phyloP scores from a whole-genome alignment of 2,113 vertebrate species.

The Varanus komodoensis region DNA sequence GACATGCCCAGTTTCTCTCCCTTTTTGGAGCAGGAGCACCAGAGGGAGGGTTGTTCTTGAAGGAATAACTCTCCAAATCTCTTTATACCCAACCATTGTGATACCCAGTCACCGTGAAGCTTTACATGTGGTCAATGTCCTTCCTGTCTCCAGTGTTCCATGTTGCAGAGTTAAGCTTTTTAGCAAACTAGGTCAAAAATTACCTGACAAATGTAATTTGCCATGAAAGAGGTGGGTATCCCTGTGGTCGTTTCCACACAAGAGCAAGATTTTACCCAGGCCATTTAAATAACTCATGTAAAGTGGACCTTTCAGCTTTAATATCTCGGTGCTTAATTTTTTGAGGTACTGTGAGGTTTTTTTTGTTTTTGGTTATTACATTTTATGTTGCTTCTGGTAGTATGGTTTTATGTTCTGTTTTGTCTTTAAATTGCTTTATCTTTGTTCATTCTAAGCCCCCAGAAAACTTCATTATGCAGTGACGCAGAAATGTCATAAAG shows the following conservation, averaged over 20 bases:
- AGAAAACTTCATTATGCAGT: too few species aligned
- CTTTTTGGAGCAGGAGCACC: neutral
- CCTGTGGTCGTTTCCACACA: too few species aligned
- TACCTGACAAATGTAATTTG: neutral
- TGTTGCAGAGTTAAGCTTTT: neutral
- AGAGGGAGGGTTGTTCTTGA: neutral
- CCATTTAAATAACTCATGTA: too few species aligned
- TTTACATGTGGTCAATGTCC: neutral
- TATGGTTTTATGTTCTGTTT: too few species aligned
- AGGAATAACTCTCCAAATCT: neutral
- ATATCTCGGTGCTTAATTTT: too few species aligned
- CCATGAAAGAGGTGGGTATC: neutral
- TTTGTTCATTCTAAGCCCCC: too few species aligned
- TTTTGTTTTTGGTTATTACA: too few species aligned
- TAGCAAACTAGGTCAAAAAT: neutral
- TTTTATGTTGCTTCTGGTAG: too few species aligned
- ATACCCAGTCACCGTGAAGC: neutral
- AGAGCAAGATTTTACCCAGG: neutral
- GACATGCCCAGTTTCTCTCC: constrained; percentile 32
- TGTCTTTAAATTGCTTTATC: too few species aligned
- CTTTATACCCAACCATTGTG: neutral
- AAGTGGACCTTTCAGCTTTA: too few species aligned
- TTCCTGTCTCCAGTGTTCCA: neutral
- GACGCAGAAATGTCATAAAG: too few species aligned
- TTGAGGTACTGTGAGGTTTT: too few species aligned